Conservation (phyloP, 1,140 invertebrate genomes). For the Aphelenchoides fujianensis region DNA sequence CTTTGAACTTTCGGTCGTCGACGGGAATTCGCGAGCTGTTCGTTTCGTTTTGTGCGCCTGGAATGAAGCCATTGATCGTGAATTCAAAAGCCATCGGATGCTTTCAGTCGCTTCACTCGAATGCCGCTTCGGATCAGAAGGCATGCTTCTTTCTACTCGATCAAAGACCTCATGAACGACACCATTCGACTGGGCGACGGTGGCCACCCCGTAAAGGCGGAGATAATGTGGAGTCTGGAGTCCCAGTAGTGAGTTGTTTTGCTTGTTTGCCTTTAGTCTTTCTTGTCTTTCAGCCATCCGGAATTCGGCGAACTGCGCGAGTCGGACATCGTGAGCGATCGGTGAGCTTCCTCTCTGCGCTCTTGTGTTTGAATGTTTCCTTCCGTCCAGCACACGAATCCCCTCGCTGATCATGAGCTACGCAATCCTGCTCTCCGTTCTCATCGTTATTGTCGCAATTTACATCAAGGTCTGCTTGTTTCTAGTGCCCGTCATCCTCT, state of each 20-base stretch:
- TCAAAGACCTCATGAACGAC: background rate
- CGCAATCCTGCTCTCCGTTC: background rate
- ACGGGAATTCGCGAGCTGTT: background rate
- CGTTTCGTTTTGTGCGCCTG: background rate
- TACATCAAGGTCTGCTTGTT: background rate
- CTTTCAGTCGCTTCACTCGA: background rate
- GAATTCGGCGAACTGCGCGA: background rate
- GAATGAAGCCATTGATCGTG: too few species aligned
- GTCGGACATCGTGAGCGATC: background rate
- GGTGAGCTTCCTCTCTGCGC: background rate
- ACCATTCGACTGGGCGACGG: background rate
- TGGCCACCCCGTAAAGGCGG: background rate
- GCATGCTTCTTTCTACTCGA: background rate
- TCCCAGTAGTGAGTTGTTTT: too few species aligned
- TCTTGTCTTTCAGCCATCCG: too few species aligned
- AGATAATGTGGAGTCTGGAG: background rate
- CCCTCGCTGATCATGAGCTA: background rate
- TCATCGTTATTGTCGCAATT: background rate
- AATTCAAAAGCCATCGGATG: too few species aligned
- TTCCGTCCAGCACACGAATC: background rate
- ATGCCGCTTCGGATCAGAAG: background rate
- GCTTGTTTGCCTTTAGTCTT: too few species aligned
- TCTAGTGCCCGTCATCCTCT: too few species aligned
- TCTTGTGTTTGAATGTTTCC: background rate
- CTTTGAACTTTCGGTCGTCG: background rate